Base-by-base conservation (phyloP, 1,140 invertebrate genomes). In the Aplysia californica region DNA sequence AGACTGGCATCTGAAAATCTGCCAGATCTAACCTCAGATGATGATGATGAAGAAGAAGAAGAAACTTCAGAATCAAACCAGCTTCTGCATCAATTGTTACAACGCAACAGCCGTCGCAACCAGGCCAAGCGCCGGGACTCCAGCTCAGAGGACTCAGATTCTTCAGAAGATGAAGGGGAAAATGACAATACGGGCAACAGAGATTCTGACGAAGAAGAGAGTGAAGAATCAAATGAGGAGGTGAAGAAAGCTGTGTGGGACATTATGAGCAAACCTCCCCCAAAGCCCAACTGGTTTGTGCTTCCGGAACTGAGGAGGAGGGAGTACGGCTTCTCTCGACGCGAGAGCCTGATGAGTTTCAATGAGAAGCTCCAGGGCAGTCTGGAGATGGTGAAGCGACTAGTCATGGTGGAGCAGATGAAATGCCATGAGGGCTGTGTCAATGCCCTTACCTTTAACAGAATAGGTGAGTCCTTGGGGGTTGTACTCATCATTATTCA, bases 361-460 rank as follows among this genome's bases (percentile, higher is more conserved):
- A 91, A 93, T 69, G 91, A 92, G 61, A 91, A 92, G 44, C 95
- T 94, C 88, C 96, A 96, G 85, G 94, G 94, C 10, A 96, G 96
- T 29, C 90, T 96, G 33, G 93, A 95, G 84, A 93, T 93, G 80
- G 94, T 96, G 6, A 93, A 97, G 88, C 93, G 95, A 78, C 90
- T 98, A 83, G 92, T 96, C 85, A 90, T 96, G 38, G 92, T 94
- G 88, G 93, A 94, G 80, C 93, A 94, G 86, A 90, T 98, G 83
- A 92, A 94, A 39, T 92, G 93, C 79, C 96, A 98, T 90, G 90
- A 91, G 83, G 96, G 96, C 56, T 98, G 97, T 92, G 96, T 98
- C 15, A 98, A 98, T 91, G 93, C 95, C 59, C 91, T 98, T 50
- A 94, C 96, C 90, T 98, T 98, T 88, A 97, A 97, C 90, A 92